phyloP scores from a whole-genome alignment of 1,140 invertebrate genomes.

The Hirudo medicinalis region DNA sequence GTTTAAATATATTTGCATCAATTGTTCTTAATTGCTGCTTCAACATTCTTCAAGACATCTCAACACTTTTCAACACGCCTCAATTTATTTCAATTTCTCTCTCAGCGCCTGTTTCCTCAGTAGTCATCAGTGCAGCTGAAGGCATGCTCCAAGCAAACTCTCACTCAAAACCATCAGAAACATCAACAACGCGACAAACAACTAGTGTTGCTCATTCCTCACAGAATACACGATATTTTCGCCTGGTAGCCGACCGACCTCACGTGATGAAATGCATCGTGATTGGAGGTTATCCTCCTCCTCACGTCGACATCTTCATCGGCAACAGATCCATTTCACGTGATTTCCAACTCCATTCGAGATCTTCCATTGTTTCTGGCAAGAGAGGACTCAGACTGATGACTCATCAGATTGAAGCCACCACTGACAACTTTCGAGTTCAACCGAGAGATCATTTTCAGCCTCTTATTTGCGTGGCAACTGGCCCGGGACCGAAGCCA shows the following conservation, averaged over 20 bases:
- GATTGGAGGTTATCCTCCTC: conserved; percentile 10
- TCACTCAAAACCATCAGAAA: background rate
- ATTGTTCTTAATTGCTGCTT: no score
- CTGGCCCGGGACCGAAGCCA: background rate
- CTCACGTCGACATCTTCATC: conserved; percentile 9
- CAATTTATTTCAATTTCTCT: no score
- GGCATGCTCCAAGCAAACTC: background rate
- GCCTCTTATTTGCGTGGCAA: background rate
- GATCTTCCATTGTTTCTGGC: background rate
- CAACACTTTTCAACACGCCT: no score
- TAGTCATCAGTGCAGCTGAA: no score
- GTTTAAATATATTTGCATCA: no score
- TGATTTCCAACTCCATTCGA: background rate
- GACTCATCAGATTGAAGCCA: background rate
- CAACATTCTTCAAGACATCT: no score
- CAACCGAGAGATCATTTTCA: background rate
- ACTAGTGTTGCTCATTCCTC: no score
- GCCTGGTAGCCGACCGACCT: background rate
- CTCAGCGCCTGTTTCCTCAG: no score
- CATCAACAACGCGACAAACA: background rate
- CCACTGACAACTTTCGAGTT: background rate
- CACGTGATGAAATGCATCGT: background rate
- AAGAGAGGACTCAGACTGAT: conserved; percentile 3
- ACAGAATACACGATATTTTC: background rate
- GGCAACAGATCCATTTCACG: background rate